Conservation (phyloP, 1,140 invertebrate species). For the Solen grandis region DNA sequence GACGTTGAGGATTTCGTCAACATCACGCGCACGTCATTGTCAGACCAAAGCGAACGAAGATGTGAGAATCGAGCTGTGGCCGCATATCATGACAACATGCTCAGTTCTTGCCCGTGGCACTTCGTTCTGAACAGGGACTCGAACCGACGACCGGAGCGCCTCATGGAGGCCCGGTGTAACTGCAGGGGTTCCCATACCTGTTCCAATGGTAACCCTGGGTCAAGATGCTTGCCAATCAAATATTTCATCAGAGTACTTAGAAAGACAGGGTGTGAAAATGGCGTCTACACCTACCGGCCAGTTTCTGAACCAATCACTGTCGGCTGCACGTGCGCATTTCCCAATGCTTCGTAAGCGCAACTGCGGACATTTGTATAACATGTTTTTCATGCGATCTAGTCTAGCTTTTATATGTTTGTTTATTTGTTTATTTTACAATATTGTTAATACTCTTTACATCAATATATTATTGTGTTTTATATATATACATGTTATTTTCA, state of each 20-base stretch:
- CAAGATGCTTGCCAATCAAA: constrained; percentile 2
- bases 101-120: constrained; percentile 32
- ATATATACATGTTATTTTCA: too few species aligned
- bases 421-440: too few species aligned
- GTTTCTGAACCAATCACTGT: constrained; percentile 14
- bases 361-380: background rate
- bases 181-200: background rate
- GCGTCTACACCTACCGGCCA: background rate
- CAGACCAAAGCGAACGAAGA: too few species aligned
- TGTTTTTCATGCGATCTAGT: too few species aligned
- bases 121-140: constrained; percentile 18
- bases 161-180: constrained; percentile 30
- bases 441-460: too few species aligned
- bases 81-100: too few species aligned
- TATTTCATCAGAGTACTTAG: constrained; percentile 27
- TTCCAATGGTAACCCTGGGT: background rate
- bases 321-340: constrained; percentile 29
- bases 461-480: too few species aligned
- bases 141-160: constrained; percentile 12
- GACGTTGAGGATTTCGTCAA: constrained; percentile 17
- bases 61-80: too few species aligned
- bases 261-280: constrained; percentile 23
- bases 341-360: background rate
- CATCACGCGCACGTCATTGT: background rate
- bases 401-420: too few species aligned